Conservation (phyloP, 2,797 vertebrate genomes). For the Lates japonicus region DNA sequence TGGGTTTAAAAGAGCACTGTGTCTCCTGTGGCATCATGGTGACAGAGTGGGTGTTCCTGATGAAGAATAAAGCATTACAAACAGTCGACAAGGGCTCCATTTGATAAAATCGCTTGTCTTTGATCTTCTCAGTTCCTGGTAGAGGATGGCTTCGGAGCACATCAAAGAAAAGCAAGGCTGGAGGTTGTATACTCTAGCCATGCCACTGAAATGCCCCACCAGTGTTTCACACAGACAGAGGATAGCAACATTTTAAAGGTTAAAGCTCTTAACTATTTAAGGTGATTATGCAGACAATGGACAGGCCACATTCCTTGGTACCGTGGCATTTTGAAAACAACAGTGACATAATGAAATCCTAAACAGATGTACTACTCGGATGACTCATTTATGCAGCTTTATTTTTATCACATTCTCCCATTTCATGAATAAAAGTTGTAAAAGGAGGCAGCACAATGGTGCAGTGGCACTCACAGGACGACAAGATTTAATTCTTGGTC, state of each 20-base stretch:
- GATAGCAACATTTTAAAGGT: conserved; percentile 61
- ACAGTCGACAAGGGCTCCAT: conserved; percentile 77
- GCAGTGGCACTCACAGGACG: conserved; percentile 55
- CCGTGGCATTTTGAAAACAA: conserved; percentile 55
- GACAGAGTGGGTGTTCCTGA: conserved; percentile 77
- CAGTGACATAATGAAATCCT: conserved; percentile 54
- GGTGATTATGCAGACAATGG: conserved; percentile 65
- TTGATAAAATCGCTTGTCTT: conserved; percentile 82
- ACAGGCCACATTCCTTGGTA: conserved; percentile 40
- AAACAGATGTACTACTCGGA: conserved; percentile 48
- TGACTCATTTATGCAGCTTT: conserved; percentile 77
- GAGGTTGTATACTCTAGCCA: conserved; percentile 65
- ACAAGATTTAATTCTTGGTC: conserved; percentile 38
- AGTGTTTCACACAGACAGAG: conserved; percentile 17
- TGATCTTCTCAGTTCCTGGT: conserved; percentile 81
- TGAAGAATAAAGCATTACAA: conserved; percentile 77
- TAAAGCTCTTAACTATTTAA: conserved; percentile 63
- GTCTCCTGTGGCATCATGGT: conserved; percentile 70
- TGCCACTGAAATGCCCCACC: conserved; percentile 56
- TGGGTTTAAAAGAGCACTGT: conserved; percentile 85
- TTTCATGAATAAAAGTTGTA: conserved; percentile 77
- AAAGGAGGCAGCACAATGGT: conserved; percentile 48
- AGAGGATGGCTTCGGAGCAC: conserved; percentile 71
- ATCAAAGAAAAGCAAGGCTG: conserved; percentile 69
- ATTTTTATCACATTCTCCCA: conserved; percentile 62